A percentile compares a stretch with the other conserved stretches of the same genome.
phyloP scores from a whole-genome alignment of 2,797 vertebrate species.

The Anolis apletophallus region DNA sequence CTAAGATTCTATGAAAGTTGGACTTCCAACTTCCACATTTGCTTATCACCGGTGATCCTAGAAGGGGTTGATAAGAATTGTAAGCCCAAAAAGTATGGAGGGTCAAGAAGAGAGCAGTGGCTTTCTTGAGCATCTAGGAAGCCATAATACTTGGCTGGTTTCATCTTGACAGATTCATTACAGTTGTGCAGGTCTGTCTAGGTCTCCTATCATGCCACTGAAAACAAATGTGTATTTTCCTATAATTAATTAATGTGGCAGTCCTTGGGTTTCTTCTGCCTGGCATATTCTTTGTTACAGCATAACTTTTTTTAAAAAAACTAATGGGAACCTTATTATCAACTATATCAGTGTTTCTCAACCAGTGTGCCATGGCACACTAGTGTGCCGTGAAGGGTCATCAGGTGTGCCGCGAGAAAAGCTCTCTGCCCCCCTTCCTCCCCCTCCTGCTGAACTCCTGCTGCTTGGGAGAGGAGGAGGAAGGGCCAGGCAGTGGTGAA shows the following conservation, averaged over 20 bases:
- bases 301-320: background rate
- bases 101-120: background rate
- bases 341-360: no score
- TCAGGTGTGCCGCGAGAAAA: no score
- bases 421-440: no score
- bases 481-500: no score
- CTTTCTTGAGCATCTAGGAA: background rate
- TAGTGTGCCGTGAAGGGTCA: no score
- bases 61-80: background rate
- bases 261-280: background rate
- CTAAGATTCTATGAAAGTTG: no score
- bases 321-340: background rate
- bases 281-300: background rate
- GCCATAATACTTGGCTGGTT: background rate
- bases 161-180: background rate
- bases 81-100: background rate
- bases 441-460: no score
- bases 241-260: background rate
- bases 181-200: background rate
- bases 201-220: background rate
- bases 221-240: background rate
- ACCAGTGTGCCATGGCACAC: no score
- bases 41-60: background rate
- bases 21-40: background rate
- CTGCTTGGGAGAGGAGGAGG: no score